Percentiles rank a stretch among this genome's conserved stretches.
These are phyloP conservation scores for Arge pagana DNA, from an alignment of 2,888 invertebrate species.

Conservation along the genomic window DNA sequence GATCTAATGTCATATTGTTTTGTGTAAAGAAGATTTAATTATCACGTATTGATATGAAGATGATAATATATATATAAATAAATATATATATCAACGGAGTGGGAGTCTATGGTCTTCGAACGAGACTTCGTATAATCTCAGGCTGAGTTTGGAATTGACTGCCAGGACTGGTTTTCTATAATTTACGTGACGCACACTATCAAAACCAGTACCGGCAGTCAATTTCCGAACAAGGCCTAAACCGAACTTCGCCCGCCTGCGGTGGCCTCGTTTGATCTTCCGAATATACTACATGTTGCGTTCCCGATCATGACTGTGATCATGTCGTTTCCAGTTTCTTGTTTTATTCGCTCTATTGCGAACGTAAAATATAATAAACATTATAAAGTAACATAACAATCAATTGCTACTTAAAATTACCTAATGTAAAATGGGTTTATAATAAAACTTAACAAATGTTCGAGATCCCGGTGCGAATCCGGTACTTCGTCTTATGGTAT, in stretches of 20 bases:
- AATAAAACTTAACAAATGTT: constrained; percentile 23
- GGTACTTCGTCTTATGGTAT: constrained; percentile 20
- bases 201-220: no score
- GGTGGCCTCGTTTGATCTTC: constrained; percentile 20
- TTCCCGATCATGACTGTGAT: constrained; percentile 26
- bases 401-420: constrained; percentile 26
- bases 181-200: no score
- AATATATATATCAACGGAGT: no score
- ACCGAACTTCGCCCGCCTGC: constrained; percentile 18
- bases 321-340: constrained; percentile 10
- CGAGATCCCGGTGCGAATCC: constrained; percentile 7
- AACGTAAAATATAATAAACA: no score
- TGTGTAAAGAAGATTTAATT: background rate
- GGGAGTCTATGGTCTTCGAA: constrained; percentile 18
- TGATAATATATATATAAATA: constrained; percentile 1
- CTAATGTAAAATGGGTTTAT: constrained; percentile 23
- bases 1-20: constrained; percentile 9
- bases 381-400: constrained; percentile 1
- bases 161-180: no score
- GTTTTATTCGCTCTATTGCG: no score
- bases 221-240: no score
- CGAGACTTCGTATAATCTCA: constrained; percentile 20
- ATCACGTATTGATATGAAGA: constrained; percentile 3
- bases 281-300: constrained; percentile 21
- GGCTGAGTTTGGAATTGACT: constrained; percentile 18